phyloP scores from a whole-genome alignment of 2,888 invertebrate species.

The Eilema griseolum region DNA sequence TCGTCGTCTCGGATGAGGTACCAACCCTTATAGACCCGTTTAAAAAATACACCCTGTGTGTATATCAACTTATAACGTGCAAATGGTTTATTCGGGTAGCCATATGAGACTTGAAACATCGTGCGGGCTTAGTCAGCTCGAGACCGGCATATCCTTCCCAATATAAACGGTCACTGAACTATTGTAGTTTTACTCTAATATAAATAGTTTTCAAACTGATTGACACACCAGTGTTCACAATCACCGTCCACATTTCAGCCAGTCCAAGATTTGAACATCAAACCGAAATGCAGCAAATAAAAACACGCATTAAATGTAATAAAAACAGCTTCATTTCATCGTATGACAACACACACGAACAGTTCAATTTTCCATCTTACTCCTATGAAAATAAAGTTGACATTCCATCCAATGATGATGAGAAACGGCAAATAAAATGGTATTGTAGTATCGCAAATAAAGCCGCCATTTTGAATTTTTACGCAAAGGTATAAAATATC shows the following conservation, averaged over 20 bases:
- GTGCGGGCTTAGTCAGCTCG: too few relatives aligned
- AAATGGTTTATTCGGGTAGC: too few relatives aligned
- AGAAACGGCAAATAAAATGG: constrained; percentile 42
- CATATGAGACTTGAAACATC: too few relatives aligned
- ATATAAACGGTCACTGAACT: too few relatives aligned
- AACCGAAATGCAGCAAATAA: constrained; percentile 59
- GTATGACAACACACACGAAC: constrained; percentile 6
- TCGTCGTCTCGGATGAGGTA: too few relatives aligned
- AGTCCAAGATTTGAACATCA: constrained; percentile 41
- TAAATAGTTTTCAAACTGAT: too few relatives aligned
- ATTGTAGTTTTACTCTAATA: too few relatives aligned
- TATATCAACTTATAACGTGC: too few relatives aligned
- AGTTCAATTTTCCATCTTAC: constrained; percentile 27
- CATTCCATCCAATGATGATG: constrained; percentile 21
- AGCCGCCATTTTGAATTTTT: constrained; percentile 65
- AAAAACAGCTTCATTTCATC: constrained; percentile 48
- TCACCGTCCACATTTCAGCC: constrained; percentile 6
- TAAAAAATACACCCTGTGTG: too few relatives aligned
- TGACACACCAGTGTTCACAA: not conserved
- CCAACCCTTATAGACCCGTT: too few relatives aligned
- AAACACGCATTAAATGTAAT: constrained; percentile 61
- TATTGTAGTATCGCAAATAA: constrained; percentile 53
- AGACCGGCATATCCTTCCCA: too few relatives aligned
- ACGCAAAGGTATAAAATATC: constrained; percentile 55
- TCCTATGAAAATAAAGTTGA: constrained; percentile 30